Conservation (phyloP, 2,888 invertebrate species). For the Aphodius granarius region DNA sequence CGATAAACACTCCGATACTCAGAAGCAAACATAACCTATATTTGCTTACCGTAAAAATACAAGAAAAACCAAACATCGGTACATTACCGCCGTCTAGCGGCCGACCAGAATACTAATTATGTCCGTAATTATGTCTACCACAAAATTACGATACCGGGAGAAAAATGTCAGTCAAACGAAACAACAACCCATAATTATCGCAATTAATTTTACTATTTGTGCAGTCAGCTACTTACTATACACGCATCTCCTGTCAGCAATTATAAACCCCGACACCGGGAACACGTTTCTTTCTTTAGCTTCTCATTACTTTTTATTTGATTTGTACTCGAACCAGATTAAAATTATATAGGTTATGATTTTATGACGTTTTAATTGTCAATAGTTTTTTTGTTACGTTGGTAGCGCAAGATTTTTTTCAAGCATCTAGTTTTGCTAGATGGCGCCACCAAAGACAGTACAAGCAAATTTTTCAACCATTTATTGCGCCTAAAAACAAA, state of each 20-base stretch:
- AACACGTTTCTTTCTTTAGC: background rate
- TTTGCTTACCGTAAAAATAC: slow-evolving; percentile 12
- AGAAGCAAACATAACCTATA: slow-evolving; percentile 14
- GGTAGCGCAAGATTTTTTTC: too few relatives aligned
- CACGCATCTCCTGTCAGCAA: background rate
- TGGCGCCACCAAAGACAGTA: too few relatives aligned
- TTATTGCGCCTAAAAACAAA: too few relatives aligned
- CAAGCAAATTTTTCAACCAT: too few relatives aligned
- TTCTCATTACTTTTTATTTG: background rate
- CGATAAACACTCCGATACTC: background rate
- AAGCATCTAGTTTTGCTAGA: too few relatives aligned
- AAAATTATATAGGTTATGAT: background rate
- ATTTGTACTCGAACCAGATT: background rate
- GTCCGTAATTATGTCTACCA: slow-evolving; percentile 3
- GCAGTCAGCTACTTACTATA: background rate
- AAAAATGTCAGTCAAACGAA: background rate
- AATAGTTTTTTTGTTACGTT: background rate
- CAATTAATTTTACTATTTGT: background rate
- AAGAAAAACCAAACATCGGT: slow-evolving; percentile 11
- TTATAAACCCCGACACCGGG: background rate
- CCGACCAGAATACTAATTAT: slow-evolving; percentile 15
- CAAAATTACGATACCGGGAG: background rate
- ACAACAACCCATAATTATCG: slow-evolving; percentile 7
- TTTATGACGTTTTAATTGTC: background rate
- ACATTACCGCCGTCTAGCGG: slow-evolving; percentile 11